Conservation (phyloP, 2,113 vertebrate species). For the Prionailurus bengalensis region DNA sequence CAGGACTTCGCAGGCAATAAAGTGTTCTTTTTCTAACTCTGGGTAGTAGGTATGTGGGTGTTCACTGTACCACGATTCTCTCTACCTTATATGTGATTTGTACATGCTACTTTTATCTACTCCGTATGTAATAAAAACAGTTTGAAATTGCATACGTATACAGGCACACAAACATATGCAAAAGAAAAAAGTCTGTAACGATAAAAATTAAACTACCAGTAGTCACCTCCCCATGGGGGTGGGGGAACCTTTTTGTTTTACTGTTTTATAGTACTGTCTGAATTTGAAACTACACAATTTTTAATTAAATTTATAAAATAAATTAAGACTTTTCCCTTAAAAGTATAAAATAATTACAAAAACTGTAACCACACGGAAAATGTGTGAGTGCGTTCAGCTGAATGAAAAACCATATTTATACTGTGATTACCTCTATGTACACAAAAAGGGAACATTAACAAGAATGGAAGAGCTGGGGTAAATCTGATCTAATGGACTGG, state of each 20-base stretch:
- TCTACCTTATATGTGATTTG: neutral
- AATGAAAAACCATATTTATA: slow-evolving; percentile 54
- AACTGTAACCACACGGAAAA: slow-evolving; percentile 71
- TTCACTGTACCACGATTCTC: neutral
- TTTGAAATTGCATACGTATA: neutral
- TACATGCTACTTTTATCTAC: neutral
- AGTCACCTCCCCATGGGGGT: neutral
- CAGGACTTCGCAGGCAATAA: neutral
- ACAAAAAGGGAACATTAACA: slow-evolving; percentile 6
- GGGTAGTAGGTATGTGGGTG: neutral
- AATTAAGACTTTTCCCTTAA: slow-evolving; percentile 63
- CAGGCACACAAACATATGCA: neutral
- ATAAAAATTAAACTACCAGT: slow-evolving; percentile 42
- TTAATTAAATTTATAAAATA: slow-evolving; percentile 72
- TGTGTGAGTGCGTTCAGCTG: slow-evolving; percentile 31
- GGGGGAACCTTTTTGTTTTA: neutral
- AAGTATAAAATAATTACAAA: slow-evolving; percentile 60
- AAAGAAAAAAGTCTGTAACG: neutral
- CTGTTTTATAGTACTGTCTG: neutral
- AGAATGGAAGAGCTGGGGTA: neutral
- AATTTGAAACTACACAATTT: slow-evolving; percentile 42
- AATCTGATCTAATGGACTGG: neutral
- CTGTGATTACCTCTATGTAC: slow-evolving; percentile 16
- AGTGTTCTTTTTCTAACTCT: slow-evolving; percentile 18
- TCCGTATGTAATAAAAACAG: slow-evolving; percentile 20